Evolutionary conservation across 2,797 vertebrate genomes (phyloP).

Genomic region (Hemitrygon akajei): DNA sequence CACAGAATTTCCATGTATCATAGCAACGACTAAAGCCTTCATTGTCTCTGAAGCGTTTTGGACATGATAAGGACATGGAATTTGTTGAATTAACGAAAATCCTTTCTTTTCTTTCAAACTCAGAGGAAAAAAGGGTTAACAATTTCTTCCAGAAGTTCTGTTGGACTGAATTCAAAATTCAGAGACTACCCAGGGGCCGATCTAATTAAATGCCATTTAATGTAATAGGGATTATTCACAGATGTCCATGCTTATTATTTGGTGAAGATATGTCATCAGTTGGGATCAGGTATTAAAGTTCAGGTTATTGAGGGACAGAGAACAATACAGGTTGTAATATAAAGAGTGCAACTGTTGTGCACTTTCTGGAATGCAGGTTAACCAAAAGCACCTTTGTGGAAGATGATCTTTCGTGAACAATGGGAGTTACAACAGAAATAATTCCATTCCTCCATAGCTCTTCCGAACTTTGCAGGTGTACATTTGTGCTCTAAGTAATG

Average conservation of each 20-base stretch:
- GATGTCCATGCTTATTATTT: background rate
- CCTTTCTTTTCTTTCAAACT: background rate
- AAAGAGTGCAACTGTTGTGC: background rate
- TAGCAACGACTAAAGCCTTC: background rate
- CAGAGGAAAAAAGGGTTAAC: background rate
- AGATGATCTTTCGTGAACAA: background rate
- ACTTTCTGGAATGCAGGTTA: background rate
- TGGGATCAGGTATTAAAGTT: background rate
- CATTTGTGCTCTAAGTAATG: background rate
- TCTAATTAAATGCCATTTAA: slow-evolving; percentile 15
- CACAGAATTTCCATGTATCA: background rate
- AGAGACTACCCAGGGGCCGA: background rate
- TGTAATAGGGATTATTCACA: background rate
- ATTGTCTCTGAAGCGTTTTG: background rate
- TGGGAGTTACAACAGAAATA: background rate
- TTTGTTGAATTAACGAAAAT: background rate
- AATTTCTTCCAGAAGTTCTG: background rate
- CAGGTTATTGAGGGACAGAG: slow-evolving; percentile 16
- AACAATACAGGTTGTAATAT: background rate
- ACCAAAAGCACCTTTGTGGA: background rate
- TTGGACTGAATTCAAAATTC: background rate
- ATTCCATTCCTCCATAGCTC: background rate
- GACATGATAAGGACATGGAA: background rate
- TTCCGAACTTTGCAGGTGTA: background rate
- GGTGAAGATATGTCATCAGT: background rate